Evolutionary conservation across 1,140 invertebrate species (phyloP), one percentile per base, ranked within the genome.

Genomic region (Eulimnadia texana): DNA sequence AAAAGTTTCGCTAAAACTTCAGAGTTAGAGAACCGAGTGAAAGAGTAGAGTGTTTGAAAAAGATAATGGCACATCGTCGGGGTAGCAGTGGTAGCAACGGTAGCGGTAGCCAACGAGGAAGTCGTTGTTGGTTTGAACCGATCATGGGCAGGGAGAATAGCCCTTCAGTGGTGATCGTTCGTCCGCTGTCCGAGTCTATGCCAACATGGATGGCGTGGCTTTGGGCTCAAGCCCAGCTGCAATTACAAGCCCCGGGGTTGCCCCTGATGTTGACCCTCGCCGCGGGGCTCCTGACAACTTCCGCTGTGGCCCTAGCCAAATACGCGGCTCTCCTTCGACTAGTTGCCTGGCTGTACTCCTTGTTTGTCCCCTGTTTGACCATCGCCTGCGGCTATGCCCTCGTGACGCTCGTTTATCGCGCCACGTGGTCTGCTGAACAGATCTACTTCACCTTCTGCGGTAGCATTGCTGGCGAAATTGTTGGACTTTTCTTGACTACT

Each of bases 391-490:
- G 67, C 27, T 74, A 73, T 59, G 73, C 70, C 63, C 72, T 71
- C 69, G 62, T 74, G 53, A 67, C 72, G 3, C 56, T 74, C 53
- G 70, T 68, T 62, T 67, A 72, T 47, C 67, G 73, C 23, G 69
- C 69, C 61, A 69, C 69, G 6, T 74, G 72, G 73, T 71, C 67
- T 62, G 69, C 67, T 50, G 73, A 70, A 2, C 72, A 72, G 66
- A 69, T 74, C 20, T 74, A 73, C 67, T 63, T 74, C 24, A 64
- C 73, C 10, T 73, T 73, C 62, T 70, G 68, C 53, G 71, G 71
- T 9, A 73, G 73, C 65, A 70, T 71, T 58, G 63, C 69, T 3
- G 73, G 72, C 50, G 73, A 74, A 64, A 68, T 68, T 22, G 57
- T 73, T 19, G 70, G 69, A 24, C 51, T 70, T 10, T 66, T 72